Evolutionary conservation across 2,797 vertebrate genomes (phyloP), one percentile per base, ranked within the genome.

Genomic region (Labeo calbasu): DNA sequence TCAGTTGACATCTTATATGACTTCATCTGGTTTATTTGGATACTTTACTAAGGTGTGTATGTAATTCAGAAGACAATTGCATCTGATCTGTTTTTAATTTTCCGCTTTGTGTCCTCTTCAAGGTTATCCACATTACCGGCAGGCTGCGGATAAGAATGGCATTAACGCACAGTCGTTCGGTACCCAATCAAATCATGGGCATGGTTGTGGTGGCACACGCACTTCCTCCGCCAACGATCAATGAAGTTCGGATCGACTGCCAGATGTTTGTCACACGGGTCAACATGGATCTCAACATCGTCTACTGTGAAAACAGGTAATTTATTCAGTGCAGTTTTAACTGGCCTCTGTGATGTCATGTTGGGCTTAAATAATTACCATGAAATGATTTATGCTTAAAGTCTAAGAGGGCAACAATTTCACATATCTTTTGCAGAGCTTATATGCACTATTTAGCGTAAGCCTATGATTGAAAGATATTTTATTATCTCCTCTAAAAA

Each of bases 291-390:
- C 97, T 99, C 89, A 99, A 99, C 96, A 98, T 99, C 86, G 93
- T 99, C 94, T 99, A 98, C 97, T 99, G 98, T 94, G 98, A 99
- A 94, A 99, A 99, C 96, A 98, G 98, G 98, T 99, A 95, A 68
- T 17, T 25, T 23, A 19, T 21, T 48, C 13, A 53, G 28, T 66
- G 36, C 48, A 36, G 15, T 66, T 36, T 36, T 36, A 66, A 14
- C 23, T 7, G 23, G 23, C 59, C 12, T 25, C 23, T n/a, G n/a
- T 6, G 23, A 61, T 61, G 59, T 61, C 23, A 61, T 43, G 40
- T 7, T 43, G 40, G 40, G 40, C 40, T 43, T 43, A 43, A 43
- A 43, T 46, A 2, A 46, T 46, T 9, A 46, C 9, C 9, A 36
- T 5, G 66, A 4, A 25, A 28, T 63, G 13, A 15, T 14, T 25